Percentiles rank a stretch among this genome's conserved stretches.
phyloP scores from a whole-genome alignment of 2,888 invertebrate genomes.

The Oithona nana region DNA sequence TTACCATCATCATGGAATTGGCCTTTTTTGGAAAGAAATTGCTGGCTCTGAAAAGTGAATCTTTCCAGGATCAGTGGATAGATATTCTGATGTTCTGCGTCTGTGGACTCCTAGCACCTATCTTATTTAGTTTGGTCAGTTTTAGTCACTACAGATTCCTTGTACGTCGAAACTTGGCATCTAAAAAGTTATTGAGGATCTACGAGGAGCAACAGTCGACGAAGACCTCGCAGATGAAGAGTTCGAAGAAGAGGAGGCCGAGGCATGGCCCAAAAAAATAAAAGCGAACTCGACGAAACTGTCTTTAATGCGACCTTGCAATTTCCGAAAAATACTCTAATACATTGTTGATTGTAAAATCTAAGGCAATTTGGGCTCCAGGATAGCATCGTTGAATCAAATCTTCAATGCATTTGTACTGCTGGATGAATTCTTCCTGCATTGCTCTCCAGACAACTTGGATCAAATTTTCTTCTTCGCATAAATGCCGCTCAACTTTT shows the following conservation, averaged over 20 bases:
- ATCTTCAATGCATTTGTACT: slow-evolving; percentile 79
- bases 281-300: background rate
- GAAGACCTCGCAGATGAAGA: background rate
- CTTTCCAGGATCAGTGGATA: no score
- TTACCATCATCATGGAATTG: no score
- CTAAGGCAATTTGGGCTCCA: slow-evolving; percentile 75
- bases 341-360: slow-evolving; percentile 88
- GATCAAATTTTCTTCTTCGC: slow-evolving; percentile 76
- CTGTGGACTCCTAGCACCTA: no score
- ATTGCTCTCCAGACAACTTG: slow-evolving; percentile 98
- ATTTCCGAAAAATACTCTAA: slow-evolving; percentile 94
- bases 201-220: no score
- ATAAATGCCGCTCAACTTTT: slow-evolving; percentile 91
- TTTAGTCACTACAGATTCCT: no score
- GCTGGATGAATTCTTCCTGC: slow-evolving; percentile 96
- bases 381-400: slow-evolving; percentile 89
- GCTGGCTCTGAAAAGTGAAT: no score
- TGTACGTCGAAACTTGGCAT: no score
- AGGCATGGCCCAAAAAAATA: background rate
- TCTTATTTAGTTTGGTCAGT: no score
- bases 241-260: background rate
- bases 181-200: no score
- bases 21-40: no score
- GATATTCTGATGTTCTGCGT: no score
- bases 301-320: slow-evolving; percentile 34